These are phyloP conservation scores for Dreissena rostriformis DNA, from an alignment of 1,140 invertebrate species.

Conservation along the genomic window DNA sequence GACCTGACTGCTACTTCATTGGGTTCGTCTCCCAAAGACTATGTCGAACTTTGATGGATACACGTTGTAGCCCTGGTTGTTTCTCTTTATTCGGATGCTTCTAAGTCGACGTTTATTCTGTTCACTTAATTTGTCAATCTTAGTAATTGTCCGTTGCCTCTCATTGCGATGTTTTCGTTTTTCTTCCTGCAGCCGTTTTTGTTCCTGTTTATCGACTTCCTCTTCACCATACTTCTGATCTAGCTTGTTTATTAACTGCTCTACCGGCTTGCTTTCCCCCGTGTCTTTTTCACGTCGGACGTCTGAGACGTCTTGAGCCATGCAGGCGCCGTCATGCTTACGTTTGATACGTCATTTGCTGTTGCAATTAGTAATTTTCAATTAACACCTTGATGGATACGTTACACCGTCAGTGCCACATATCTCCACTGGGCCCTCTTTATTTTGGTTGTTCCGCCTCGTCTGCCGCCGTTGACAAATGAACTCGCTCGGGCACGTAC, in stretches of 20 bases:
- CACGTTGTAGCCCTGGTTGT: conserved; percentile 34
- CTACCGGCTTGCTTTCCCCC: background rate
- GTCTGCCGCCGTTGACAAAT: conserved; percentile 61
- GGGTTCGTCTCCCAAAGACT: conserved; percentile 29
- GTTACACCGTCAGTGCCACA: conserved; percentile 72
- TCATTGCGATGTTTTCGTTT: conserved; percentile 32
- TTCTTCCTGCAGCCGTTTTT: conserved; percentile 20
- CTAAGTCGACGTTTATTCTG: conserved; percentile 36
- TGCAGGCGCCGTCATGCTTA: conserved; percentile 43
- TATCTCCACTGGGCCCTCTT: conserved; percentile 20
- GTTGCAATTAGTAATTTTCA: conserved; percentile 50
- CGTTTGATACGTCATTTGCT: conserved; percentile 37
- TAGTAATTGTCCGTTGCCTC: conserved; percentile 37
- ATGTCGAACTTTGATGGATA: conserved; percentile 21
- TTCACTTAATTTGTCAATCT: conserved; percentile 28
- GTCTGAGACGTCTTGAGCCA: background rate
- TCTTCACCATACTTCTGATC: background rate
- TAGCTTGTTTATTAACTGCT: background rate
- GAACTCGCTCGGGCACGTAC: conserved; percentile 68
- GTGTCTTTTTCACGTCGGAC: background rate
- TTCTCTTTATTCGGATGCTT: conserved; percentile 46
- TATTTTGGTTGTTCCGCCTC: conserved; percentile 7
- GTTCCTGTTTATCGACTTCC: conserved; percentile 16
- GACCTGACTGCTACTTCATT: conserved; percentile 40
- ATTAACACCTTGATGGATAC: conserved; percentile 64